These are phyloP conservation scores for Datnioides undecimradiatus DNA, from an alignment of 2,113 vertebrate species.

Conservation along the genomic window DNA sequence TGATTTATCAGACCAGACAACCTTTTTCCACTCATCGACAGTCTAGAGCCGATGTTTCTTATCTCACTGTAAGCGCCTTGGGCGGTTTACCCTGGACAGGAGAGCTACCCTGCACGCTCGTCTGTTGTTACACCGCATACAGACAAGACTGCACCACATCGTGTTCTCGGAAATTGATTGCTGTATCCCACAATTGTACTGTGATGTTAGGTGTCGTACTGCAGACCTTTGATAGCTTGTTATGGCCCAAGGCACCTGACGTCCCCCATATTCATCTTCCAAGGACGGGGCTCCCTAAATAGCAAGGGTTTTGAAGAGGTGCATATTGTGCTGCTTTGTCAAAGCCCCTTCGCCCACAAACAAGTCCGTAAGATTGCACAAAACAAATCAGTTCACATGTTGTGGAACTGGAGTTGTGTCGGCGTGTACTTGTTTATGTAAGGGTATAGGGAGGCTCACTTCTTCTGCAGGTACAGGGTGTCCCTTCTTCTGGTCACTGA, in stretches of 20 bases:
- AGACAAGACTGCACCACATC: slow-evolving; percentile 40
- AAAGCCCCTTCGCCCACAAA: slow-evolving; percentile 26
- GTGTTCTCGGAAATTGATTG: slow-evolving; percentile 65
- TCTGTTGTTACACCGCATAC: slow-evolving; percentile 54
- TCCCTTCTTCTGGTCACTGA: slow-evolving; percentile 6
- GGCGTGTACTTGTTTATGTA: slow-evolving; percentile 18
- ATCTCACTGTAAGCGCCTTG: slow-evolving; percentile 61
- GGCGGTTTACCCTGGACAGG: slow-evolving; percentile 38
- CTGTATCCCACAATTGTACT: slow-evolving; percentile 55
- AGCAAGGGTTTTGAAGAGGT: slow-evolving; percentile 36
- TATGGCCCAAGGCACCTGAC: slow-evolving; percentile 55
- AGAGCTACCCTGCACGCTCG: slow-evolving; percentile 22
- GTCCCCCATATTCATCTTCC: slow-evolving; percentile 51
- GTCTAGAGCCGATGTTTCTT: slow-evolving; percentile 56
- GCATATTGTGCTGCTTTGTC: slow-evolving; percentile 28
- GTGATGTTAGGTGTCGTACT: slow-evolving; percentile 57
- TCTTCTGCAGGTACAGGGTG: background rate
- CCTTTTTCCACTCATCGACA: slow-evolving; percentile 54
- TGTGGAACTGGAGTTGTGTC: background rate
- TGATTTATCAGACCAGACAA: slow-evolving; percentile 66
- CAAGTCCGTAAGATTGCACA: background rate
- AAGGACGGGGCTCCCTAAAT: slow-evolving; percentile 40
- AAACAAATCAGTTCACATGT: slow-evolving; percentile 17
- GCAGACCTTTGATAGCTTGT: slow-evolving; percentile 65
- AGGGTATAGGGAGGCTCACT: background rate